phyloP scores from a whole-genome alignment of 2,888 invertebrate genomes.

The Scrobipalpa atriplicella region DNA sequence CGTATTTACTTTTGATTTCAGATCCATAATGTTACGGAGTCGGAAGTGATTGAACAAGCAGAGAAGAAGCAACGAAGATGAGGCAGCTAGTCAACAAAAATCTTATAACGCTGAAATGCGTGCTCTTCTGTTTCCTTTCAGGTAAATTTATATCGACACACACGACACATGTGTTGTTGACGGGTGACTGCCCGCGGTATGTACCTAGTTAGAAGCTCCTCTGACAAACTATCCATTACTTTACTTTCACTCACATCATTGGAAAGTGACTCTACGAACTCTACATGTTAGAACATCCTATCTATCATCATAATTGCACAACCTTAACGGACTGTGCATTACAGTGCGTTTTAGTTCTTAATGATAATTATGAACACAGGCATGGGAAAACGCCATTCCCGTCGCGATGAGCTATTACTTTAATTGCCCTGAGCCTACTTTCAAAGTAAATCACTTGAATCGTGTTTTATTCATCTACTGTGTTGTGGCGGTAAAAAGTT shows the following conservation, averaged over 20 bases:
- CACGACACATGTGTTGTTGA: slow-evolving; percentile 12
- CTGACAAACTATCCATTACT: not conserved
- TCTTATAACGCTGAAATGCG: slow-evolving; percentile 90
- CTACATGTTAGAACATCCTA: not conserved
- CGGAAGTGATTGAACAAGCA: slow-evolving; percentile 36
- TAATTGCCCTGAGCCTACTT: slow-evolving; percentile 33
- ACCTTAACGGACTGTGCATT: not conserved
- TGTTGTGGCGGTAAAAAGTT: slow-evolving; percentile 44
- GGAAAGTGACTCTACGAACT: not conserved
- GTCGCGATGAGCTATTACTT: slow-evolving; percentile 30
- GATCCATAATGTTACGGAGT: slow-evolving; percentile 53
- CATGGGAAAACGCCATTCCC: slow-evolving; percentile 26
- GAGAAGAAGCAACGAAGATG: slow-evolving; percentile 52
- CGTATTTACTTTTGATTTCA: slow-evolving; percentile 46
- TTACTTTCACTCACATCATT: slow-evolving; percentile 6
- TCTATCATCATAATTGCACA: not conserved
- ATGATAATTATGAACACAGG: slow-evolving; percentile 14
- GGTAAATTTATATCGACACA: slow-evolving; percentile 76
- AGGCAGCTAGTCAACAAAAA: slow-evolving; percentile 84
- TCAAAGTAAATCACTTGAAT: slow-evolving; percentile 29
- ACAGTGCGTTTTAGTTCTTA: not conserved
- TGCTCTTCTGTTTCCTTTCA: slow-evolving; percentile 91
- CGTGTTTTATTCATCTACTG: slow-evolving; percentile 32
- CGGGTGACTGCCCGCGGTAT: slow-evolving; percentile 3
- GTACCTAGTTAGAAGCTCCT: not conserved